A percentile compares a stretch with the other conserved stretches of the same genome.
These are phyloP conservation scores for Eilema caniola DNA, from an alignment of 2,888 invertebrate genomes.

Conservation along the genomic window DNA sequence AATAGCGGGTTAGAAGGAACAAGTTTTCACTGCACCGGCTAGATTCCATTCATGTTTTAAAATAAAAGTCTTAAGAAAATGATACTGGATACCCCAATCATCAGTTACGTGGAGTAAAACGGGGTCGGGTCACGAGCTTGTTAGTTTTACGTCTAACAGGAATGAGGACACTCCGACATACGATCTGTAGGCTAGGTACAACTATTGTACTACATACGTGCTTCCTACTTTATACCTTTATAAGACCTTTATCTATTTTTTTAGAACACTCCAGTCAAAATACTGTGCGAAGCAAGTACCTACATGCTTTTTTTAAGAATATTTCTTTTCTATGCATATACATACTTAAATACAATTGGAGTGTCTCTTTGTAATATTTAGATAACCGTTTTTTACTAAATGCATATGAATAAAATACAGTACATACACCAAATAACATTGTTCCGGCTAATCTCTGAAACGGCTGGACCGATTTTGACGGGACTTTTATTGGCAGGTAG, in stretches of 20 bases:
- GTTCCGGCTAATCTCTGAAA: too few relatives aligned
- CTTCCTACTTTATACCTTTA: constrained; percentile 5
- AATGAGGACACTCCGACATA: constrained; percentile 29
- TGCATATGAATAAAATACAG: too few relatives aligned
- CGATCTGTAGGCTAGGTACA: constrained; percentile 19
- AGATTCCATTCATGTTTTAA: constrained; percentile 2
- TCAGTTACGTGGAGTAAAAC: constrained; percentile 40
- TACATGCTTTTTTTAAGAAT: too few relatives aligned
- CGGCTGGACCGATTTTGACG: too few relatives aligned
- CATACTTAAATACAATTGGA: too few relatives aligned
- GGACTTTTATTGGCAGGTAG: too few relatives aligned
- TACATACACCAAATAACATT: too few relatives aligned
- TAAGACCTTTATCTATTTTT: constrained; percentile 1
- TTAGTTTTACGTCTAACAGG: constrained; percentile 60
- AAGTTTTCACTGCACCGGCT: neutral
- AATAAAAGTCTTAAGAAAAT: constrained; percentile 15
- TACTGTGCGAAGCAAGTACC: neutral
- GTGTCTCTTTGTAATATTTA: too few relatives aligned
- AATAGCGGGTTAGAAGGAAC: neutral
- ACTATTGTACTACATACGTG: constrained; percentile 6
- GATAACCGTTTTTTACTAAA: too few relatives aligned
- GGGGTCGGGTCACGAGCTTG: constrained; percentile 59
- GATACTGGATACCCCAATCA: constrained; percentile 11
- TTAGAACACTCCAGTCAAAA: neutral
- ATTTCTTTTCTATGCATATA: too few relatives aligned